Evolutionary conservation across 2,888 invertebrate genomes (phyloP), one percentile per base, ranked within the genome.

Genomic region (Melanargia galathea): DNA sequence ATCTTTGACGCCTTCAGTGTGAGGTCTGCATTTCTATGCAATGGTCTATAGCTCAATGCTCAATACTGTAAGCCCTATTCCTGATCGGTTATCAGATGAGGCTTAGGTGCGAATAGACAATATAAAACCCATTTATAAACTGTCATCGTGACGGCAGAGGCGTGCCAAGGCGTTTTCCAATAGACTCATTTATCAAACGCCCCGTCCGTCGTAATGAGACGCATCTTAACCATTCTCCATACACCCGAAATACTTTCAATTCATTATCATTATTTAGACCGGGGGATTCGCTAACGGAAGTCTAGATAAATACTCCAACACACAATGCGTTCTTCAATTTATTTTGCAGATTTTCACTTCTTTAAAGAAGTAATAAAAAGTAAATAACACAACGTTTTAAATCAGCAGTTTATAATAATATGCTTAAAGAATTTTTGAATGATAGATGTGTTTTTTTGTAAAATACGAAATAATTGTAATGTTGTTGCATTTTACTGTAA

Each of bases 111-210:
- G 83, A 84, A 87, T 85, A 86, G 87, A 89, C 86, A 83, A 86
- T 88, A 86, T 87, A 87, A 87, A 88, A 84, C 83, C 85, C 87
- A 90, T 90, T 90, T 90, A 90, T 89, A 86, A 83, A 82, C 84
- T 81, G 87, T 87, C 89, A 86, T 77, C 74, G 78, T 84, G 87
- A 86, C 86, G 82, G 80, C 82, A 79, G 81, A 82, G 82, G 86
- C 86, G 86, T 85, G 86, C 86, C 83, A 83, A 86, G 85, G 82
- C 86, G 83, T 84, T 86, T 88, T 85, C 89, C 89, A 85, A 90
- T 89, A 85, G 80, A 77, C 82, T 88, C 90, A 83, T 90, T 87
- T 87, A 90, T 90, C 90, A 90, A 83, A 83, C 81, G 81, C 82
- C 81, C 82, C 77, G 83, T 86, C 82, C 77, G 83, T 86, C 84